Conservation (phyloP, 2,797 vertebrate genomes). For the Coccyzus lansbergi region DNA sequence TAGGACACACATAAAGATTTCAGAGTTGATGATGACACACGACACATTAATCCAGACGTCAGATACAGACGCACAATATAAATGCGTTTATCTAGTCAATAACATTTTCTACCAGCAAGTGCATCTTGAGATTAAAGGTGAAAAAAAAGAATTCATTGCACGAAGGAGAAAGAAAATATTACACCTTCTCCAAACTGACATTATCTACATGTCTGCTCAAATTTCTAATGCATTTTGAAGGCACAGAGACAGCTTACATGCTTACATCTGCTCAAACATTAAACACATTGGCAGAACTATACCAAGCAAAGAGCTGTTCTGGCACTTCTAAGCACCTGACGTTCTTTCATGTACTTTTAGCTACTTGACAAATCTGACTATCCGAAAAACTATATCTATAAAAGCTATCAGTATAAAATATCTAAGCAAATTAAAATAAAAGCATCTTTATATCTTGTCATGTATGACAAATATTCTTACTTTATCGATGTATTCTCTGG, state of each 20-base stretch:
- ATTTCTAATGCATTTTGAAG: neutral
- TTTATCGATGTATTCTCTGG: slow-evolving; percentile 94
- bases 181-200: neutral
- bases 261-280: neutral
- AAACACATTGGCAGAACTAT: neutral
- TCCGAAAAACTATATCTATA: neutral
- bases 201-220: neutral
- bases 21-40: neutral
- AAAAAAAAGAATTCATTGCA: neutral
- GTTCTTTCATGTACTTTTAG: neutral
- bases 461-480: slow-evolving; percentile 79
- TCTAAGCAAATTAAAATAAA: neutral
- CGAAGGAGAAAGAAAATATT: neutral
- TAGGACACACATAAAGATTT: neutral
- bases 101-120: neutral
- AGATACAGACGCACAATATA: neutral
- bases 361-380: neutral
- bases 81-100: neutral
- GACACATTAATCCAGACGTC: neutral
- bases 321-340: neutral
- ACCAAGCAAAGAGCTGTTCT: neutral
- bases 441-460: neutral
- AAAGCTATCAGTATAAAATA: neutral
- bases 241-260: neutral
- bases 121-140: neutral